These are phyloP conservation scores for Bergia sp. DNA, from an alignment of 92 coral and sea anemone species.

Conservation along the genomic window DNA sequence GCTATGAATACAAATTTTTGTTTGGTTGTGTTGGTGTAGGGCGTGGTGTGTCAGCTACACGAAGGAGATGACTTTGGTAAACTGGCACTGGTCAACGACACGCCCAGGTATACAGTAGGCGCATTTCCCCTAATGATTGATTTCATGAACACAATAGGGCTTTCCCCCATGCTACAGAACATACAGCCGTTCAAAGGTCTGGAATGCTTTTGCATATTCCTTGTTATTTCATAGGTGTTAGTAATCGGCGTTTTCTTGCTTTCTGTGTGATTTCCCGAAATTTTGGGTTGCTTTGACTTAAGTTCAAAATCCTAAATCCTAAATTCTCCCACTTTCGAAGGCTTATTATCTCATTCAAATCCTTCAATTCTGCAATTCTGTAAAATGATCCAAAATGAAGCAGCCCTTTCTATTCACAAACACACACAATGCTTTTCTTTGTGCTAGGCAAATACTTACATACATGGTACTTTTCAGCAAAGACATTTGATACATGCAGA, in stretches of 20 bases:
- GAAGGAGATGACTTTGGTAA: constrained; percentile 88
- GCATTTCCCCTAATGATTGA: neutral
- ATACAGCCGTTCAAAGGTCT: too few species aligned
- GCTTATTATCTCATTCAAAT: too few species aligned
- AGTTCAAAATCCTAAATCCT: too few species aligned
- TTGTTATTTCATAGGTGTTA: too few species aligned
- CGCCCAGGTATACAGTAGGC: constrained; percentile 61
- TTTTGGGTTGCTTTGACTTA: too few species aligned
- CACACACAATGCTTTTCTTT: too few species aligned
- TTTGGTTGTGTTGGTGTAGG: constrained; percentile 39
- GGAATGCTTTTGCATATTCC: too few species aligned
- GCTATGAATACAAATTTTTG: too few species aligned
- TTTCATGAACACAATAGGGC: neutral
- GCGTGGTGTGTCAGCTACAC: constrained; percentile 80
- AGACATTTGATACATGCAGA: neutral
- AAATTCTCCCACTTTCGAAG: neutral
- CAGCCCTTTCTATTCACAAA: neutral
- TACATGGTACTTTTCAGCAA: too few species aligned
- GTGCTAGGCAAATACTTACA: too few species aligned
- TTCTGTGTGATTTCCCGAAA: too few species aligned
- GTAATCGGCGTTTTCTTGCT: too few species aligned
- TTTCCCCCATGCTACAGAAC: neutral
- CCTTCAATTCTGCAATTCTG: neutral
- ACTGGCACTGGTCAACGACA: constrained; percentile 79
- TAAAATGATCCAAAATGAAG: neutral